phyloP scores from a whole-genome alignment of 2,113 vertebrate genomes.

The Hippolais icterina region DNA sequence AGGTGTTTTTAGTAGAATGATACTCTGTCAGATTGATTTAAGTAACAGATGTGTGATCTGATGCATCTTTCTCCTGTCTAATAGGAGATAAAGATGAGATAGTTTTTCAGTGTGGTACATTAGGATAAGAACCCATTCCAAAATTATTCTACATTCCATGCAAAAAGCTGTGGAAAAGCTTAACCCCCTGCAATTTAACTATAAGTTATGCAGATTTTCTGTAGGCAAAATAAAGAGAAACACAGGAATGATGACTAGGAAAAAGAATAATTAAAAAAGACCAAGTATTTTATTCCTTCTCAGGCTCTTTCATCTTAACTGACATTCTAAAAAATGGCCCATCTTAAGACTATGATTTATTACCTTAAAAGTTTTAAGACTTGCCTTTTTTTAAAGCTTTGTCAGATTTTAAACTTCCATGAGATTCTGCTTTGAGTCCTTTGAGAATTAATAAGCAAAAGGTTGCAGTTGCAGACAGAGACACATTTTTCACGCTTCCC shows the following conservation, averaged over 20 bases:
- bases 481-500: conserved; percentile 28
- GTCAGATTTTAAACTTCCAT: conserved; percentile 25
- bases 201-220: not conserved
- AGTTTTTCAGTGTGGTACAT: not conserved
- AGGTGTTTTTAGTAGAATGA: not conserved
- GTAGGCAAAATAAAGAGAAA: not conserved
- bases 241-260: not conserved
- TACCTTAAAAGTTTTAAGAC: conserved; percentile 19
- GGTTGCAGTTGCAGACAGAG: conserved; percentile 34
- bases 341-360: conserved; percentile 37
- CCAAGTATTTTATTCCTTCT: conserved; percentile 33
- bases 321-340: conserved; percentile 8
- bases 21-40: not conserved
- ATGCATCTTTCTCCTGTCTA: not conserved
- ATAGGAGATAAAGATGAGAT: not conserved
- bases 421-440: not conserved
- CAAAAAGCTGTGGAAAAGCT: not conserved
- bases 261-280: conserved; percentile 24
- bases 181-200: not conserved
- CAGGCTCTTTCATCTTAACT: conserved; percentile 30
- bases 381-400: not conserved
- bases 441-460: conserved; percentile 43
- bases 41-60: not conserved
- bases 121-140: not conserved
- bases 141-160: not conserved